These are phyloP conservation scores for Pseudochaenichthys georgianus DNA, from an alignment of 2,797 vertebrate species.

Conservation along the genomic window DNA sequence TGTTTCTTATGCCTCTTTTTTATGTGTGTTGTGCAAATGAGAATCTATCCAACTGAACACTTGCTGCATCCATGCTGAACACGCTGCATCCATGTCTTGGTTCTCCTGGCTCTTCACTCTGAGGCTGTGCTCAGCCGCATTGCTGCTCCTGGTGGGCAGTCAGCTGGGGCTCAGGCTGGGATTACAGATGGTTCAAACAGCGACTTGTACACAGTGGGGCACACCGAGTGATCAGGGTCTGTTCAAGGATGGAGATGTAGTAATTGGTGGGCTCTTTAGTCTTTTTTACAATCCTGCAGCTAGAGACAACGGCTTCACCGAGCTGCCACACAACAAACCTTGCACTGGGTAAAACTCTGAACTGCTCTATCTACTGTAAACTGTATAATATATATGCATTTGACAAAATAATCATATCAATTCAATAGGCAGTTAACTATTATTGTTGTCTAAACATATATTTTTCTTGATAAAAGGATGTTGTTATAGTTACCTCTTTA, in stretches of 20 bases:
- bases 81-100: constrained; percentile 49
- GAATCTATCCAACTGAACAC: constrained; percentile 6
- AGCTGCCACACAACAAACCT: constrained; percentile 52
- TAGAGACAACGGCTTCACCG: constrained; percentile 64
- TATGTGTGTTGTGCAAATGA: background rate
- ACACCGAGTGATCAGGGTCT: constrained; percentile 54
- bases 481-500: background rate
- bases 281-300: constrained; percentile 66
- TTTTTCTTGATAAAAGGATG: background rate
- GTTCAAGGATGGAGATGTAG: constrained; percentile 82
- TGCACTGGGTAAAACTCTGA: constrained; percentile 77
- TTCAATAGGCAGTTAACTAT: background rate
- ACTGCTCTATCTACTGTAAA: background rate
- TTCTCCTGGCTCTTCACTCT: constrained; percentile 39
- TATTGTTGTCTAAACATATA: background rate
- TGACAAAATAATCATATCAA: background rate
- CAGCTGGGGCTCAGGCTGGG: constrained; percentile 57
- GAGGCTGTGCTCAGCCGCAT: constrained; percentile 37
- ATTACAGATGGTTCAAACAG: constrained; percentile 41
- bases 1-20: constrained; percentile 4
- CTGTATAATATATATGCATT: background rate
- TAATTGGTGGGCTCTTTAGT: constrained; percentile 83
- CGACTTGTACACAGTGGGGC: constrained; percentile 68
- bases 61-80: too few relatives aligned
- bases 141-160: constrained; percentile 56